phyloP scores from a whole-genome alignment of 1,140 invertebrate genomes.

The Drosophila parvula region DNA sequence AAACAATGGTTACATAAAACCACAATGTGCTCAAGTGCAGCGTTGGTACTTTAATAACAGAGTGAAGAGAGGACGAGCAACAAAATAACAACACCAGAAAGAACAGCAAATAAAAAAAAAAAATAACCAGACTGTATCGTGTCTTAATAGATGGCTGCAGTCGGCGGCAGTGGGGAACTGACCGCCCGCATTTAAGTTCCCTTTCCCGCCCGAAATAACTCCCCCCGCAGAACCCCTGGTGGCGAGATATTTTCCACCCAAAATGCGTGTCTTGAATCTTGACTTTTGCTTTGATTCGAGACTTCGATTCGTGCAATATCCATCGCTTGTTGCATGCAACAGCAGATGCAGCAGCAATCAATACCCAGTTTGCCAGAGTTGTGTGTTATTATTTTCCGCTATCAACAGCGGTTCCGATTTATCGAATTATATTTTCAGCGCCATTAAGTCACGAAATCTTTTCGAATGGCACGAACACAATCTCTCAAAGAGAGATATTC shows the following conservation, averaged over 20 bases:
- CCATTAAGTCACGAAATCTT: constrained; percentile 45
- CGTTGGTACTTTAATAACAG: constrained; percentile 74
- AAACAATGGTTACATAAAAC: constrained; percentile 2
- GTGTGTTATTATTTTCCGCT: constrained; percentile 69
- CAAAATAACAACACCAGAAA: constrained; percentile 39
- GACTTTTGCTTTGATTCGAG: constrained; percentile 25
- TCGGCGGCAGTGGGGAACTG: constrained; percentile 23
- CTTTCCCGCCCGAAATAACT: neutral
- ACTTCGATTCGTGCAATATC: constrained; percentile 49
- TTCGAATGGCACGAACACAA: constrained; percentile 22
- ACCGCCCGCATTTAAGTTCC: constrained; percentile 62
- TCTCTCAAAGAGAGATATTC: constrained; percentile 7
- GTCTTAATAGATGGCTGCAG: constrained; percentile 62
- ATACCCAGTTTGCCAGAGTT: constrained; percentile 7
- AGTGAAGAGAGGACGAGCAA: constrained; percentile 19
- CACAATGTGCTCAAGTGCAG: constrained; percentile 65
- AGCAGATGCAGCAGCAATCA: constrained; percentile 53
- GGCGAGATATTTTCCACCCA: constrained; percentile 53
- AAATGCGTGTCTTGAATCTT: constrained; percentile 71
- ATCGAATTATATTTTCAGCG: constrained; percentile 70
- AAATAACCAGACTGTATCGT: constrained; percentile 63
- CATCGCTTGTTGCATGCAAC: constrained; percentile 34
- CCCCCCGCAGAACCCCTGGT: neutral
- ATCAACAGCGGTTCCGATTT: constrained; percentile 58
- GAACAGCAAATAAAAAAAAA: constrained; percentile 11